These are phyloP conservation scores for Colius striatus DNA, from an alignment of 2,113 vertebrate species.

Conservation along the genomic window DNA sequence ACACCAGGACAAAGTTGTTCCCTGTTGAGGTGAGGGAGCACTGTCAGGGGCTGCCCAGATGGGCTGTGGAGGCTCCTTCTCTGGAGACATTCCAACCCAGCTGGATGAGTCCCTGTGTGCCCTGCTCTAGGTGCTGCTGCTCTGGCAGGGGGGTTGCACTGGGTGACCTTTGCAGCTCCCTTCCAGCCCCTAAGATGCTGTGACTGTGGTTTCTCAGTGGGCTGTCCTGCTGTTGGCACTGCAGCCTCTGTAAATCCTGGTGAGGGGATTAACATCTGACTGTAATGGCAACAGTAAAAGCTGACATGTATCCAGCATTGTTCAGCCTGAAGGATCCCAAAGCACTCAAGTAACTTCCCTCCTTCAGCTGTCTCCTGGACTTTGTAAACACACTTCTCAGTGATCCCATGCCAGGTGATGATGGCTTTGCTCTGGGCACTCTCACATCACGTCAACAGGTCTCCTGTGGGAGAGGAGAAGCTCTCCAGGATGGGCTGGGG, in stretches of 20 bases:
- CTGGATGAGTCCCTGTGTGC: too few relatives aligned
- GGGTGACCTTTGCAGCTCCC: too few relatives aligned
- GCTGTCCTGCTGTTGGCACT: conserved; percentile 29
- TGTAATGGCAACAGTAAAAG: conserved; percentile 56
- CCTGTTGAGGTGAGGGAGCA: too few relatives aligned
- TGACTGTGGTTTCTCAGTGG: not conserved
- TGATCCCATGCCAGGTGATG: fast-evolving
- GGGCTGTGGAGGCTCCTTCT: too few relatives aligned
- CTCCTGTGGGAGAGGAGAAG: not conserved
- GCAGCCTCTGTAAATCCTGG: conserved; percentile 1
- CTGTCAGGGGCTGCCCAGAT: too few relatives aligned
- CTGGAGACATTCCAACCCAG: too few relatives aligned
- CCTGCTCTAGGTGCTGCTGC: too few relatives aligned
- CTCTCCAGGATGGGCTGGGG: not conserved
- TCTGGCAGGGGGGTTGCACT: too few relatives aligned
- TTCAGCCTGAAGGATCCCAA: conserved; percentile 52
- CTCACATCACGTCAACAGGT: fast-evolving
- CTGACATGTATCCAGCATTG: conserved; percentile 23
- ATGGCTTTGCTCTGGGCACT: not conserved
- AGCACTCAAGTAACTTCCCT: conserved; percentile 38
- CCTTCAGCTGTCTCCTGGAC: conserved; percentile 35
- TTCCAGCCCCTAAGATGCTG: too few relatives aligned
- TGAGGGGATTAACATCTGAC: conserved; percentile 55
- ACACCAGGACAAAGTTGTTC: too few relatives aligned
- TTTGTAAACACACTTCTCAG: not conserved